These are phyloP conservation scores for Metridium senile DNA, from an alignment of 92 coral and sea anemone species.

Conservation along the genomic window DNA sequence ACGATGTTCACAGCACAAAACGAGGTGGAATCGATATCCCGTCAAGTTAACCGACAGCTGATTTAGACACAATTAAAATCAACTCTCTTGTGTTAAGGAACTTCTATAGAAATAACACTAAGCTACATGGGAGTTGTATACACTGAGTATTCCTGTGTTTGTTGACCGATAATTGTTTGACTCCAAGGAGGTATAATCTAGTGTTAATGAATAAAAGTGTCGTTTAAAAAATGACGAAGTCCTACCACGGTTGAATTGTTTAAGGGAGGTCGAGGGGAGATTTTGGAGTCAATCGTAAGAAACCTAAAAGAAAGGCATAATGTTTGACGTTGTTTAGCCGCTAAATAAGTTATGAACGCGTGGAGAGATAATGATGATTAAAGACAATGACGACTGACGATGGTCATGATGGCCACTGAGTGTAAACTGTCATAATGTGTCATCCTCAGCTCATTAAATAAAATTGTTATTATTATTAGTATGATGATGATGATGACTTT, in stretches of 20 bases:
- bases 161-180: not conserved
- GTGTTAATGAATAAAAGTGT: conserved; percentile 1
- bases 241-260: not conserved
- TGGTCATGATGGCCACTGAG: too few species aligned
- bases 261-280: not conserved
- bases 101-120: not conserved
- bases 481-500: not conserved
- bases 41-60: not conserved
- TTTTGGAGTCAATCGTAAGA: not conserved
- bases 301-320: not conserved
- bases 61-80: not conserved
- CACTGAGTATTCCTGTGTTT: not conserved
- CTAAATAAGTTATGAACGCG: too few species aligned
- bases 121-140: not conserved
- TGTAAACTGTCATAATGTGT: too few species aligned
- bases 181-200: not conserved
- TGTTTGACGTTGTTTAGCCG: not conserved
- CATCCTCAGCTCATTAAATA: too few species aligned
- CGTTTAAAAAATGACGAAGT: not conserved
- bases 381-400: too few species aligned
- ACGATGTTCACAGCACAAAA: not conserved
- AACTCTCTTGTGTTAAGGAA: not conserved
- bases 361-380: too few species aligned
- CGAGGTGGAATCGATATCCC: not conserved
- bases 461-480: too few species aligned